phyloP scores from a whole-genome alignment of 1,140 invertebrate species.

The Vanessa tameamea region DNA sequence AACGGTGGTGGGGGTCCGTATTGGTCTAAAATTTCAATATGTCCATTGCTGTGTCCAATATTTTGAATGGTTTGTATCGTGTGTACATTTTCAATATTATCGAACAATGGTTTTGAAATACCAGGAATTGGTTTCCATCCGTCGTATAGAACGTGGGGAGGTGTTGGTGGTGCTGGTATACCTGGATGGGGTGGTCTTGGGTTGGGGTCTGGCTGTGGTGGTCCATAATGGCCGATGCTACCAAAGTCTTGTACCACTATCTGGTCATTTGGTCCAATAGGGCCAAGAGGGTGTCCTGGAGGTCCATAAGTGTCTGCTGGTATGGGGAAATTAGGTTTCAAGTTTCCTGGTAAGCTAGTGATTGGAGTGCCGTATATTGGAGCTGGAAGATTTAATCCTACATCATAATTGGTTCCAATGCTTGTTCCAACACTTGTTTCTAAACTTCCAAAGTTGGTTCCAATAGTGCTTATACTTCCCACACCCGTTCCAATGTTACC shows the following conservation, averaged over 20 bases:
- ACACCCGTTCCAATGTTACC: conserved; percentile 37
- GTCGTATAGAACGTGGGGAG: conserved; percentile 88
- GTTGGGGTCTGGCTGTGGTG: conserved; percentile 79
- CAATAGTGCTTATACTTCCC: conserved; percentile 38
- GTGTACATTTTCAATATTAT: conserved; percentile 47
- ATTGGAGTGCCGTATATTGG: conserved; percentile 76
- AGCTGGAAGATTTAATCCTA: conserved; percentile 70
- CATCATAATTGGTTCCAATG: conserved; percentile 68
- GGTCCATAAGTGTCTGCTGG: conserved; percentile 76
- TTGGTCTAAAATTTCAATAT: conserved; percentile 53
- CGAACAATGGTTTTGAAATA: conserved; percentile 60
- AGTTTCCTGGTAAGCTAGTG: conserved; percentile 71
- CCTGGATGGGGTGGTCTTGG: conserved; percentile 82
- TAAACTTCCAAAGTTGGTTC: conserved; percentile 43
- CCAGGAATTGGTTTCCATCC: conserved; percentile 92
- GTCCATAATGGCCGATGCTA: conserved; percentile 77
- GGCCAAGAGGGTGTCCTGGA: conserved; percentile 65
- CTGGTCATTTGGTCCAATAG: conserved; percentile 67
- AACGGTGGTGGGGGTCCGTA: conserved; percentile 64
- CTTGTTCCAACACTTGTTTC: conserved; percentile 60
- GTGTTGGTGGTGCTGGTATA: conserved; percentile 86
- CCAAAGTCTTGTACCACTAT: conserved; percentile 61
- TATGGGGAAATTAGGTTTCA: conserved; percentile 76
- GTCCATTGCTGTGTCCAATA: conserved; percentile 28
- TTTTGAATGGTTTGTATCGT: conserved; percentile 37